phyloP scores from a whole-genome alignment of 1,140 invertebrate genomes.

The Trichonephila clavipes region DNA sequence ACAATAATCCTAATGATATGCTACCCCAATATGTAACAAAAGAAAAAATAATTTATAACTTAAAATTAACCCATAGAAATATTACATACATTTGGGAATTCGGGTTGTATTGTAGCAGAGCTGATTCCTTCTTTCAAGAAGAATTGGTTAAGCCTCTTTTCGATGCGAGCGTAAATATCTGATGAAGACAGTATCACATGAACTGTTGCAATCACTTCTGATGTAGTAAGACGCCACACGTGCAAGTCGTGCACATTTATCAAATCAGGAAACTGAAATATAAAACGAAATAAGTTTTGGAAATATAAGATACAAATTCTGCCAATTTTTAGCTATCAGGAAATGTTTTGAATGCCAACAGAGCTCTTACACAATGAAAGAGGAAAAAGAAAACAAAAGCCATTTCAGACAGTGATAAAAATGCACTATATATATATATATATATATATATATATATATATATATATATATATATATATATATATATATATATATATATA shows the following conservation, averaged over 20 bases:
- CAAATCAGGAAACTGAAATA: slow-evolving; percentile 88
- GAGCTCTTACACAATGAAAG: too few species aligned
- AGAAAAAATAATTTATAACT: neutral
- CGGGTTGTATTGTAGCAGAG: slow-evolving; percentile 96
- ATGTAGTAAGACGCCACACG: slow-evolving; percentile 95
- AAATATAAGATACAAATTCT: neutral
- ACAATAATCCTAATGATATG: neutral
- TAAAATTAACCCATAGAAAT: too few species aligned
- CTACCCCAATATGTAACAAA: neutral
- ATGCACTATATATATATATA: too few species aligned
- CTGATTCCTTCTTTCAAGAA: slow-evolving; percentile 94
- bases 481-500: too few species aligned
- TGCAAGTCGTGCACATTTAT: slow-evolving; percentile 96
- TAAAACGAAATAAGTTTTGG: slow-evolving; percentile 22
- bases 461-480: too few species aligned
- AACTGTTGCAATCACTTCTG: slow-evolving; percentile 95
- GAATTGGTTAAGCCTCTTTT: slow-evolving; percentile 95
- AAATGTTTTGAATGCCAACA: too few species aligned
- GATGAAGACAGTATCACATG: slow-evolving; percentile 87
- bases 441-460: too few species aligned
- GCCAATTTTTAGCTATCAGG: too few species aligned
- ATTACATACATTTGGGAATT: slow-evolving; percentile 89
- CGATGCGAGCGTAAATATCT: slow-evolving; percentile 93
- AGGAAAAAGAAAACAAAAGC: too few species aligned
- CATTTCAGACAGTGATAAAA: too few species aligned